phyloP scores from a whole-genome alignment of 2,888 invertebrate species.

The Leucozona laternaria region DNA sequence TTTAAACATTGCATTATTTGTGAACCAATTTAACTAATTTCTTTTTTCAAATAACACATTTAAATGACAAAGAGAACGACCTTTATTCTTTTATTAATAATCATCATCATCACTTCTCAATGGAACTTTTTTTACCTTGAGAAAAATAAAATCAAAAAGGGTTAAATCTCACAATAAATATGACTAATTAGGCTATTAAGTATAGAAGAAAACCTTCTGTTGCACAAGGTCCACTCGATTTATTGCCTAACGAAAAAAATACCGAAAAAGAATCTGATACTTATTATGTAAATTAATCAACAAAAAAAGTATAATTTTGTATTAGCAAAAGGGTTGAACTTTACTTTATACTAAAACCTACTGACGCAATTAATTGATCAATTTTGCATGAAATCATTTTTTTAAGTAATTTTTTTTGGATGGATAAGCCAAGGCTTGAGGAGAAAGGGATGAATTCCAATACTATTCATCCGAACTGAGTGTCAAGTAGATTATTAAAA shows the following conservation, averaged over 20 bases:
- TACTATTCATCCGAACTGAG: neutral
- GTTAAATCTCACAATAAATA: conserved; percentile 63
- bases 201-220: conserved; percentile 62
- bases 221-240: conserved; percentile 70
- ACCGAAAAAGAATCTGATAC: conserved; percentile 67
- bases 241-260: conserved; percentile 23
- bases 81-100: conserved; percentile 3
- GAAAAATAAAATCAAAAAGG: conserved; percentile 23
- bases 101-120: conserved; percentile 40
- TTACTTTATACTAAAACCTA: conserved; percentile 15
- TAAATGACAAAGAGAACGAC: conserved; percentile 43
- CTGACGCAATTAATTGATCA: conserved; percentile 64
- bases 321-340: conserved; percentile 49
- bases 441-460: conserved; percentile 29
- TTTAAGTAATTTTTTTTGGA: neutral
- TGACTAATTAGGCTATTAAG: conserved; percentile 68
- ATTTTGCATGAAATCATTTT: conserved; percentile 33
- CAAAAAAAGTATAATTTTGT: conserved; percentile 18
- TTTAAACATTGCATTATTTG: neutral
- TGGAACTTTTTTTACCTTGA: conserved; percentile 19
- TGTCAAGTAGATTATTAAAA: conserved; percentile 63
- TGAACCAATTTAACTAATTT: neutral
- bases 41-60: conserved; percentile 43
- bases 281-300: conserved; percentile 74
- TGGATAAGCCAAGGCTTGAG: neutral